Evolutionary conservation across 2,113 vertebrate genomes (phyloP), one percentile per base, ranked within the genome.

Genomic region (Antechinus stuartii): DNA sequence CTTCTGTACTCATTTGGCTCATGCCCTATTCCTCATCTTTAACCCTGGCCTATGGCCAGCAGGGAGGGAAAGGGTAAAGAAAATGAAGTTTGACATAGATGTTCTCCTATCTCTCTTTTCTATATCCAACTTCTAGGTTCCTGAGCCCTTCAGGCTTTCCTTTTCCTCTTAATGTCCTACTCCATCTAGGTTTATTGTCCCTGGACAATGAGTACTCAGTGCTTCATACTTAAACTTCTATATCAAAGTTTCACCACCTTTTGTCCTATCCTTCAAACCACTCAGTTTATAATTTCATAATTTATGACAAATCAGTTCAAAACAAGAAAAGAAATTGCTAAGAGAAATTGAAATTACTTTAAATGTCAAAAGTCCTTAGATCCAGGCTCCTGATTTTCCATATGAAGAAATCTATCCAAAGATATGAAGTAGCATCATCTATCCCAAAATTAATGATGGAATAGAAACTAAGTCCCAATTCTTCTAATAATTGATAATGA

Each of bases 81-180:
- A 27, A 2, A 8, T 57, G 57, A 27, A 57, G 46, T 42, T 2
- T 50, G 2, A n/a, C 0, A 0, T 27, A 3, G 10, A 30, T 2
- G 0, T 0, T 0, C 49, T 89, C 42, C 30, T 30, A 24, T n/a
- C 91, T 42, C 68, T 84, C 2, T 3, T 42, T 42, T 42, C 16
- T 23, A 84, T 2, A 84, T 22, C 0, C 68, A 84, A 42, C 68
- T 42, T 84, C 68, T n/a, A 84, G n/a, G 46, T 25, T 3, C 42
- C 19, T 0, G 2, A 3, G 3, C 16, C 52, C 94, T 47, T 47
- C 2, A 6, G 2, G n/a, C 52, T 24, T 3, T 14, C 5, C 1
- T 6, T 11, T 0, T 0, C 1, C 46, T 8, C 6, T 90, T 3
- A 6, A 47, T 2, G 7, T n/a, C 52, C 52, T 27, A 5, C 90